Evolutionary conservation across 2,113 vertebrate species (phyloP), one percentile per base, ranked within the genome.

Genomic region (Noctilio leporinus): DNA sequence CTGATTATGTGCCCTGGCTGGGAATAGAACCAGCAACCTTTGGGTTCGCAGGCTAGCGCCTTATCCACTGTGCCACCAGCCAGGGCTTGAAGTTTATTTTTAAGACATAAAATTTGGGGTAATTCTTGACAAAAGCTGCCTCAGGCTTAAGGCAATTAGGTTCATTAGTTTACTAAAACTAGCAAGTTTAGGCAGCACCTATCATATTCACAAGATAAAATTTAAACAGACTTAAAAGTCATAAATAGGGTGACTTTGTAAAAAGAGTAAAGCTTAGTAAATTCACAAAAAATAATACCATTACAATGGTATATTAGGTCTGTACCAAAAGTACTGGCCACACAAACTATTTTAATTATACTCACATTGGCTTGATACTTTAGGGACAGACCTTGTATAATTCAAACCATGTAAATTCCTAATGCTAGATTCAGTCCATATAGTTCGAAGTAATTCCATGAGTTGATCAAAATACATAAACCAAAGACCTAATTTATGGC

Each of bases 151-250:
- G n/a, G 14, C 10, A 40, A 78, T 35, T 35, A 86, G 82, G 11
- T 81, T 70, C 24, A 88, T 0, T 49, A 22, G 24, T 67, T 91
- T 91, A 76, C 76, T 93, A 94, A 94, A 92, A 91, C 35, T 49
- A 90, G 35, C 15, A 55, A 43, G 7, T 47, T 76, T 69, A 77
- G 20, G n/a, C 19, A 90, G 87, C 26, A 83, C 4, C 62, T 87
- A 78, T 65, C 33, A 94, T 51, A 82, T 4, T 62, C 30, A 51
- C 82, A 90, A 87, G 64, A 89, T 35, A 81, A 91, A 97, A 55
- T 43, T 75, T 53, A 92, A 85, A 90, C 51, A 86, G 10, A 75
- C 45, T 65, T 6, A 53, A 7, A 95, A 93, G 70, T 72, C 77
- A 95, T 47, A 86, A 81, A 76, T 62, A 87, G 59, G 16, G 30